A percentile compares a stretch with the other conserved stretches of the same genome.
Conservation (phyloP, 2,797 vertebrate genomes). For the Varecia variegata region DNA sequence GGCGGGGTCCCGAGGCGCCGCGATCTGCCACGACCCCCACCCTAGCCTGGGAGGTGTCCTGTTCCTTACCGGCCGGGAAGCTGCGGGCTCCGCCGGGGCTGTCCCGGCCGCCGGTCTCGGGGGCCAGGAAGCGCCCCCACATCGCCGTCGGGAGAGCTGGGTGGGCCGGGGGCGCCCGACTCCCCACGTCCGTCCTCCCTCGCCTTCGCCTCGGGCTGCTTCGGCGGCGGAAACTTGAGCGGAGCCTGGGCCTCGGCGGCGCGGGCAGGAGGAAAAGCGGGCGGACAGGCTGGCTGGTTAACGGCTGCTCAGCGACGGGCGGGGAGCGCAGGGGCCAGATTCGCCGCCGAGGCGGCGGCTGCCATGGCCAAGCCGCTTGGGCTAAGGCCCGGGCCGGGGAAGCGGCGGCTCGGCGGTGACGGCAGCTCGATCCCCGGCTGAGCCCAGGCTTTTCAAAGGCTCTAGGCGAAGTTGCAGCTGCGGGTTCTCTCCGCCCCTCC, state of each 20-base stretch:
- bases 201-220: neutral
- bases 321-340: neutral
- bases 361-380: constrained; percentile 65
- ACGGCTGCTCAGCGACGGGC: constrained; percentile 59
- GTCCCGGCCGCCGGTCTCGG: constrained; percentile 62
- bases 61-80: constrained; percentile 68
- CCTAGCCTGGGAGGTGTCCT: neutral
- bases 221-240: constrained; percentile 65
- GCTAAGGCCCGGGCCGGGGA: constrained; percentile 55
- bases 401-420: constrained; percentile 65
- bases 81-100: constrained; percentile 68
- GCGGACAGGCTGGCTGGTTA: neutral
- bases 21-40: neutral
- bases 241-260: constrained; percentile 32
- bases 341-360: neutral
- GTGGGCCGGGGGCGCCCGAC: neutral
- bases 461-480: constrained; percentile 38
- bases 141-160: constrained; percentile 61
- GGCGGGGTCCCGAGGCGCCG: neutral
- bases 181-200: constrained; percentile 8
- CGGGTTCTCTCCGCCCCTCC: constrained; percentile 39
- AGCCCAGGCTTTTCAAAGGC: neutral
- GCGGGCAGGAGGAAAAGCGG: neutral
- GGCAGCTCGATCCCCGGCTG: neutral
- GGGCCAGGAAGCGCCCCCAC: constrained; percentile 73